Evolutionary conservation across 2,113 vertebrate genomes (phyloP).

Genomic region (Himantopus leucocephalus): DNA sequence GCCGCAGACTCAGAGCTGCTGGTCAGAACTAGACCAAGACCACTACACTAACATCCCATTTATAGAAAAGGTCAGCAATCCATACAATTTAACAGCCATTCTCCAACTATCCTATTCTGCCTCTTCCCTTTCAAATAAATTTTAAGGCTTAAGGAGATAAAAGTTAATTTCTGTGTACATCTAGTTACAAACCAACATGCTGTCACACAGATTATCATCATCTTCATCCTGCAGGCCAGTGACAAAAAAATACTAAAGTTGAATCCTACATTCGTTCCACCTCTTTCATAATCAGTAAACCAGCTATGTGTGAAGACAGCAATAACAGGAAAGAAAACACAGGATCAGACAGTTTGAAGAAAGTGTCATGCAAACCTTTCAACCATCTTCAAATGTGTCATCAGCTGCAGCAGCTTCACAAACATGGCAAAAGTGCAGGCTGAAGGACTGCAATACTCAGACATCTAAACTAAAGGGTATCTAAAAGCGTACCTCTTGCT

Average conservation of each 20-base stretch:
- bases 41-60: background rate
- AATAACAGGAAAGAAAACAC: background rate
- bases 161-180: background rate
- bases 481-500: background rate
- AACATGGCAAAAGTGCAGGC: fast-evolving
- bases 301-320: background rate
- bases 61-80: background rate
- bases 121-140: background rate
- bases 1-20: background rate
- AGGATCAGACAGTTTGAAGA: background rate
- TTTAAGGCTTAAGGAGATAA: background rate
- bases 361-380: background rate
- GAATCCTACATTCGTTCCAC: background rate
- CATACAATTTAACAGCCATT: background rate
- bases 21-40: background rate
- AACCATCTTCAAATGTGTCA: background rate
- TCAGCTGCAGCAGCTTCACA: background rate
- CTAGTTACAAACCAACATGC: background rate
- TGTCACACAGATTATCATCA: background rate
- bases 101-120: background rate
- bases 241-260: background rate
- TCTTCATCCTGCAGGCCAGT: background rate
- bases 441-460: background rate
- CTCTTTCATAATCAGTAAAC: background rate
- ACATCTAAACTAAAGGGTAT: background rate